Evolutionary conservation across 2,888 invertebrate species (phyloP).

Genomic region (Melinopterus prodromus): DNA sequence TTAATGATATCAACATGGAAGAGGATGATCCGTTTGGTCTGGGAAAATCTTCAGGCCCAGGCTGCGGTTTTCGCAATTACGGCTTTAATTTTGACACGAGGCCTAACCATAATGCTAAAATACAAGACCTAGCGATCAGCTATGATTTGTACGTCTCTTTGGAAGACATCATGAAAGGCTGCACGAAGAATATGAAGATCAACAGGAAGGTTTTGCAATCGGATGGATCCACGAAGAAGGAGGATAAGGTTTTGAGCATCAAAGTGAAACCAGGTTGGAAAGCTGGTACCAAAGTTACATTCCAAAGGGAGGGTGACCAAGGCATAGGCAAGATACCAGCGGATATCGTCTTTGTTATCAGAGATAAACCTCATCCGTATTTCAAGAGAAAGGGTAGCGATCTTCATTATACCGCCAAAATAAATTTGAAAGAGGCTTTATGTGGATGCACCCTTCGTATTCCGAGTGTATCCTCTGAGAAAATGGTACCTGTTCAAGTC

Average conservation of each 20-base stretch:
- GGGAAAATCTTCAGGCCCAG: background rate
- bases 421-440: conserved; percentile 86
- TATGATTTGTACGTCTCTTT: conserved; percentile 88
- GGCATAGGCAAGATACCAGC: conserved; percentile 89
- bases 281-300: conserved; percentile 95
- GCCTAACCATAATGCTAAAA: conserved; percentile 65
- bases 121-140: conserved; percentile 88
- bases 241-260: conserved; percentile 91
- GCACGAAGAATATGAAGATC: conserved; percentile 97
- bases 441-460: conserved; percentile 86
- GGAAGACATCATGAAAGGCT: conserved; percentile 88
- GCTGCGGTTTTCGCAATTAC: conserved; percentile 60
- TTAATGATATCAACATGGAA: conserved; percentile 66
- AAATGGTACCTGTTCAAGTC: conserved; percentile 74
- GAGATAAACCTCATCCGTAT: conserved; percentile 86
- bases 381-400: conserved; percentile 94
- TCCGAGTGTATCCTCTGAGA: conserved; percentile 84
- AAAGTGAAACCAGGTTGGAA: conserved; percentile 97
- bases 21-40: conserved; percentile 68
- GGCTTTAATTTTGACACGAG: conserved; percentile 64
- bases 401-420: conserved; percentile 83
- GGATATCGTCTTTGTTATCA: conserved; percentile 92
- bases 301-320: conserved; percentile 94
- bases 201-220: conserved; percentile 82
- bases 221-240: conserved; percentile 81